Evolutionary conservation across 64 coral and sea anemone species (phyloP).

Genomic region (Porites australiensis): DNA sequence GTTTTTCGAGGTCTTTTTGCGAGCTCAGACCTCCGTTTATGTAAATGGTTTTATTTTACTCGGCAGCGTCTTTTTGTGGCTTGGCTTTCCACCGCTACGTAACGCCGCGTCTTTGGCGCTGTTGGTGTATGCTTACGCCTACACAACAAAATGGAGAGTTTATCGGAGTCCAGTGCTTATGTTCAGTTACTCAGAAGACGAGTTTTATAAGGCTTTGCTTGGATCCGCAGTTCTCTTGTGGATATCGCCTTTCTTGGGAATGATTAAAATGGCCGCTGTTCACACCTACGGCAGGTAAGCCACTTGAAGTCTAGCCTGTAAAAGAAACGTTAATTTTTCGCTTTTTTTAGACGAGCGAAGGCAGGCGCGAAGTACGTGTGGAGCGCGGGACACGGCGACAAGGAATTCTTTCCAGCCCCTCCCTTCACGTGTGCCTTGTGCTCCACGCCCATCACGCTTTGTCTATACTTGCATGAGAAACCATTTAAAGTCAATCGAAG

Average conservation of each 20-base stretch:
- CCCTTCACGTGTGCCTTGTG: too few species aligned
- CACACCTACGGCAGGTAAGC: constrained; percentile 58
- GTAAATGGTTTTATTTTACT: constrained; percentile 60
- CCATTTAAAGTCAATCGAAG: background rate
- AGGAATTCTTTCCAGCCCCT: too few species aligned
- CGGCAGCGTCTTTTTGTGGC: constrained; percentile 54
- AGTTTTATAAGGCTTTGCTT: constrained; percentile 40
- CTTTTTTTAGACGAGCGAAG: too few species aligned
- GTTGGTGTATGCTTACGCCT: constrained; percentile 42
- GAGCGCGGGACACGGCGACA: too few species aligned
- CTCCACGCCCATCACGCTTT: too few species aligned
- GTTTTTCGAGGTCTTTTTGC: constrained; percentile 62
- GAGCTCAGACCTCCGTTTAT: constrained; percentile 53
- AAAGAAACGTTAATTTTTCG: too few species aligned
- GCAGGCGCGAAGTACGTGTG: too few species aligned
- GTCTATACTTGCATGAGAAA: too few species aligned
- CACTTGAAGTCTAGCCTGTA: background rate
- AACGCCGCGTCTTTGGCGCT: constrained; percentile 45
- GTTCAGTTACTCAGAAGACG: constrained; percentile 45
- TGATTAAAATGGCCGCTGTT: constrained; percentile 51
- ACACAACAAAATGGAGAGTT: constrained; percentile 63
- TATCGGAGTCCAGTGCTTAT: constrained; percentile 39
- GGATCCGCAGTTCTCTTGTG: constrained; percentile 56
- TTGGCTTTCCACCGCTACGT: constrained; percentile 52
- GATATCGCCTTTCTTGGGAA: constrained; percentile 38